A percentile compares a stretch with the other conserved stretches of the same genome.
phyloP scores from a whole-genome alignment of 2,888 invertebrate species.

The Zele albiditarsus region DNA sequence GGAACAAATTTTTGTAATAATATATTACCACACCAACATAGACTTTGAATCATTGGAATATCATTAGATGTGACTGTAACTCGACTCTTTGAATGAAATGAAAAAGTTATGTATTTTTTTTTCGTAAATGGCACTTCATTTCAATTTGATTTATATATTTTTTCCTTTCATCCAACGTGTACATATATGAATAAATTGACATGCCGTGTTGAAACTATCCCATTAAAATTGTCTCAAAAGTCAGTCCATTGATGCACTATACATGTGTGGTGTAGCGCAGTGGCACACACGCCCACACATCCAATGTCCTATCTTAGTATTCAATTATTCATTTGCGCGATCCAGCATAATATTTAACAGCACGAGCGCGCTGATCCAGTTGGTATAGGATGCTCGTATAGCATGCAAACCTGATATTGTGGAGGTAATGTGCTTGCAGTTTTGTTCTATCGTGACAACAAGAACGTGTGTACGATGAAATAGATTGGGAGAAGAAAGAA shows the following conservation, averaged over 20 bases:
- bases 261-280: background rate
- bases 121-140: too few relatives aligned
- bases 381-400: background rate
- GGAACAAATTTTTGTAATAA: too few relatives aligned
- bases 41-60: too few relatives aligned
- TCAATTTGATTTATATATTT: too few relatives aligned
- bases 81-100: too few relatives aligned
- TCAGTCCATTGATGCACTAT: constrained; percentile 12
- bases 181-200: too few relatives aligned
- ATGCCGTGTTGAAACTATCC: too few relatives aligned
- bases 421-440: constrained; percentile 12
- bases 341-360: constrained; percentile 58
- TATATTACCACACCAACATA: too few relatives aligned
- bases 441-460: constrained; percentile 24
- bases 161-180: too few relatives aligned
- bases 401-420: constrained; percentile 24
- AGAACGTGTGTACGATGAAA: constrained; percentile 13
- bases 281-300: background rate
- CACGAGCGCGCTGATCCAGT: constrained; percentile 31
- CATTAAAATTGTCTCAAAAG: too few relatives aligned
- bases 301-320: constrained; percentile 23
- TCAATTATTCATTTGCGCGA: constrained; percentile 61
- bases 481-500: constrained; percentile 5
- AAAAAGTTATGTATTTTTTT: too few relatives aligned
- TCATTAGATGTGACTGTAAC: too few relatives aligned